These are phyloP conservation scores for Ictalurus punctatus DNA, from an alignment of 2,113 vertebrate species.

Conservation along the genomic window DNA sequence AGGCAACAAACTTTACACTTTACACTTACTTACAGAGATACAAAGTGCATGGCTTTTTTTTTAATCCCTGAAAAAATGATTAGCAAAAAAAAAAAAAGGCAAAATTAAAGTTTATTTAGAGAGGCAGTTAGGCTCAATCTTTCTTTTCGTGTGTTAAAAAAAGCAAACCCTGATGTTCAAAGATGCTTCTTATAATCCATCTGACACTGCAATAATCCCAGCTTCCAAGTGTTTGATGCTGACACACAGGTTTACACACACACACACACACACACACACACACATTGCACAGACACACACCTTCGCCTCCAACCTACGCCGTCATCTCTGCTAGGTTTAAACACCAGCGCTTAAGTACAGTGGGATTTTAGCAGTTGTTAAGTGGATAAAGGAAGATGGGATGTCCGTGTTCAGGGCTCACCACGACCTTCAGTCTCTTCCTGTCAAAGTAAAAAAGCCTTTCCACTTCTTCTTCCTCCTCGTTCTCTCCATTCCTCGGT, in stretches of 20 bases:
- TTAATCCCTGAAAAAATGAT: slow-evolving; percentile 54
- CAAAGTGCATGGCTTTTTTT: slow-evolving; percentile 50
- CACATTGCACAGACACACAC: neutral
- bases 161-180: slow-evolving; percentile 47
- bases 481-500: slow-evolving; percentile 79
- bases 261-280: neutral
- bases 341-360: neutral
- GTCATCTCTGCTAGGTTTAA: neutral
- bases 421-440: slow-evolving; percentile 91
- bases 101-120: slow-evolving; percentile 38
- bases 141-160: slow-evolving; percentile 24
- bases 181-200: neutral
- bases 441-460: slow-evolving; percentile 73
- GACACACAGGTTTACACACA: neutral
- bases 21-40: slow-evolving; percentile 24
- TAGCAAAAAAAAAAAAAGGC: slow-evolving; percentile 14
- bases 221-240: neutral
- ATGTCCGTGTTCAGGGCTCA: slow-evolving; percentile 62
- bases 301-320: neutral
- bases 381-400: slow-evolving; percentile 9
- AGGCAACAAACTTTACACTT: slow-evolving; percentile 18
- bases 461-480: slow-evolving; percentile 61
- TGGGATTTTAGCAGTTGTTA: neutral
- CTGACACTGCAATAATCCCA: neutral
- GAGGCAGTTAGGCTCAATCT: slow-evolving; percentile 52